Percentiles rank a stretch among this genome's conserved stretches.
Evolutionary conservation across 1,140 invertebrate genomes (phyloP).

Genomic region (Aphis gossypii): DNA sequence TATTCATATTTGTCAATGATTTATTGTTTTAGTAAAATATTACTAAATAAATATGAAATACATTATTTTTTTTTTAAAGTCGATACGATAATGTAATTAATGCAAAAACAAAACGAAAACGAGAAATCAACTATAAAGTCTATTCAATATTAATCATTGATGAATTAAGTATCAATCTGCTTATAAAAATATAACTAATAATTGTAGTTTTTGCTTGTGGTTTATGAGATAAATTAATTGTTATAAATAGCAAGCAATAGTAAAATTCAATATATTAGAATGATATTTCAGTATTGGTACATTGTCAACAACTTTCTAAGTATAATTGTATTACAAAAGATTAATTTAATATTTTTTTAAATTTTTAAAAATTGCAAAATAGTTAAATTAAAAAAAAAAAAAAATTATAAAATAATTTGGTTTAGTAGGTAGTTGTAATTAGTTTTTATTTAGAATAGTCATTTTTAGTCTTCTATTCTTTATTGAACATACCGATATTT

Average conservation of each 20-base stretch:
- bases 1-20: background rate
- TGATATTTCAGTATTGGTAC: background rate
- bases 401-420: background rate
- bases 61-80: background rate
- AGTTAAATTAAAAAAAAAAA: background rate
- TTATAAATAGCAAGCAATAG: background rate
- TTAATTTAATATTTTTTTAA: background rate
- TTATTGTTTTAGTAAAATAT: background rate
- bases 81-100: background rate
- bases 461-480: background rate
- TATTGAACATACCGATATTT: background rate
- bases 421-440: background rate
- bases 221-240: background rate
- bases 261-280: background rate
- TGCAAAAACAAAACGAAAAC: background rate
- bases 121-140: background rate
- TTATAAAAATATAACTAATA: background rate
- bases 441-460: background rate
- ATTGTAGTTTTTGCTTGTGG: background rate
- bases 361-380: background rate
- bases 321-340: background rate
- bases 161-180: background rate
- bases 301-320: background rate
- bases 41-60: background rate
- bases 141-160: background rate